phyloP scores from a whole-genome alignment of 2,888 invertebrate genomes.

The Cheilosia soror region DNA sequence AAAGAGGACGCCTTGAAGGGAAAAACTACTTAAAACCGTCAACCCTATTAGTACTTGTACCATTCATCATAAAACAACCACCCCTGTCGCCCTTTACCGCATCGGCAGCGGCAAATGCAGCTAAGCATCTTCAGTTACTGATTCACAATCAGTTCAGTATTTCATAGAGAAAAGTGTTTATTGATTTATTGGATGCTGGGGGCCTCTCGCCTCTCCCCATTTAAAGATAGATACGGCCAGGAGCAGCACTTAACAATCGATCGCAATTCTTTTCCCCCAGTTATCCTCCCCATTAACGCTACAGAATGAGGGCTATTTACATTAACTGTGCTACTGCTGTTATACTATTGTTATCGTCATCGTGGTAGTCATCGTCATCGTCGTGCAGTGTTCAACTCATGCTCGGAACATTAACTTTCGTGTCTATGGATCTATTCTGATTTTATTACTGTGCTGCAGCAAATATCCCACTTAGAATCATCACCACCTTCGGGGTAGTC shows the following conservation, averaged over 20 bases:
- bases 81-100: neutral
- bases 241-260: conserved; percentile 65
- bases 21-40: conserved; percentile 34
- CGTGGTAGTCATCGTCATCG: neutral
- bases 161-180: conserved; percentile 58
- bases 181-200: conserved; percentile 61
- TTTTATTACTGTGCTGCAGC: conserved; percentile 72
- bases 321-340: conserved; percentile 1
- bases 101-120: conserved; percentile 41
- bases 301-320: conserved; percentile 46
- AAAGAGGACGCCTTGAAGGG: neutral
- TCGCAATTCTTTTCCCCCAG: conserved; percentile 37
- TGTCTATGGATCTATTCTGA: conserved; percentile 72
- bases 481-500: conserved; percentile 14
- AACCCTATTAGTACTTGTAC: conserved; percentile 21
- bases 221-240: neutral
- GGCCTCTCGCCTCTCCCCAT: neutral
- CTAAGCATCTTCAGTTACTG: conserved; percentile 46
- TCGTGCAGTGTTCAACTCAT: conserved; percentile 40
- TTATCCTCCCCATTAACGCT: conserved; percentile 19
- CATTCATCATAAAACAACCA: conserved; percentile 40
- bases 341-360: conserved; percentile 18
- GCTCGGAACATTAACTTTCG: conserved; percentile 72
- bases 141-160: conserved; percentile 58
- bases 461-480: conserved; percentile 45